Evolutionary conservation across 2,797 vertebrate species (phyloP), one percentile per base, ranked within the genome.

Genomic region (Rhinichthys osculus): DNA sequence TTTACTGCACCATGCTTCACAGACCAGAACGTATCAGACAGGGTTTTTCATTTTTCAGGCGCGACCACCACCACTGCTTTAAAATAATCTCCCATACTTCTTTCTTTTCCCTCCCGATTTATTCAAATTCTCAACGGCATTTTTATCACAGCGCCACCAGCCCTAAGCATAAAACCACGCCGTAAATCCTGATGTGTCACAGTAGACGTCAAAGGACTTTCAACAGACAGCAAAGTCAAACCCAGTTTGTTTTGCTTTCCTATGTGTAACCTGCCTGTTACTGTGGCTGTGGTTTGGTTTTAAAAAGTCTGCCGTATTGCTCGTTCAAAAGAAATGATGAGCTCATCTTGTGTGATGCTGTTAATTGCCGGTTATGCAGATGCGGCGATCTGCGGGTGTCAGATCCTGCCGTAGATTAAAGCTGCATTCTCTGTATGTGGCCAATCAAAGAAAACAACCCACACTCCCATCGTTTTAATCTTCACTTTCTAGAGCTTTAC

Each of bases 261-360:
- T 30, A 14, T 72, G 66, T 72, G 23, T 35, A 79, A 70, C 38
- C 33, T 82, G 40, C 19, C 11, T 59, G 44, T 78, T 67, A 72
- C 44, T 59, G 11, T 44, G 57, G 54, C 54, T 0, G 6, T 27
- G 42, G 69, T 85, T 74, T 67, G 77, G 66, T 69, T 52, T 40
- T 44, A 33, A 35, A 71, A 76, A 74, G 27, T 38, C 14, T 62
- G 23, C 35, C 16, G 69, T 81, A 30, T 87, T 76, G 57, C 79
- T 73, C 40, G 38, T n/a, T 74, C 79, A 80, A 80, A 85, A 33
- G 81, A 84, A 87, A 59, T 71, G 10, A 71, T 81, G 44, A 84
- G 52, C 84, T 72, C 77, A 67, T 74, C 66, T 54, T 70, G 35
- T 81, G 50, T 8, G 16, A 16, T 19, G 42, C 66, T 44, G 77